These are phyloP conservation scores for Dermochelys coriacea DNA, from an alignment of 2,797 vertebrate genomes.

Conservation along the genomic window DNA sequence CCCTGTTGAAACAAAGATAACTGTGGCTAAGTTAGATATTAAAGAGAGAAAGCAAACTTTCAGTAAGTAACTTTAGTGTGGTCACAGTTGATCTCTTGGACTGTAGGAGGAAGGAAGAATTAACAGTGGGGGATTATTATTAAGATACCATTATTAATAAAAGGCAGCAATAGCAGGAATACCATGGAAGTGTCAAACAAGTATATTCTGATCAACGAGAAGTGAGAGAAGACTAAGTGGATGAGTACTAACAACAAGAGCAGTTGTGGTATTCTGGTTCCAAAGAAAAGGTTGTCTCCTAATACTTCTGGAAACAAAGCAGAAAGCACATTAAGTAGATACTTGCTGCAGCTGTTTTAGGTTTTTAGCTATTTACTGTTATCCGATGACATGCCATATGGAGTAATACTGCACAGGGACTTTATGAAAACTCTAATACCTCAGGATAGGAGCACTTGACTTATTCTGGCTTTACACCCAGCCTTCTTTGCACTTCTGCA, in stretches of 20 bases:
- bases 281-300: neutral
- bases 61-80: neutral
- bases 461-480: neutral
- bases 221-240: neutral
- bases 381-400: neutral
- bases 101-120: neutral
- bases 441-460: neutral
- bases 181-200: neutral
- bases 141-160: neutral
- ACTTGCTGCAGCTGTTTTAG: neutral
- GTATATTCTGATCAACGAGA: neutral
- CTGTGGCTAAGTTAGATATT: neutral
- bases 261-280: neutral
- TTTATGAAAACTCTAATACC: neutral
- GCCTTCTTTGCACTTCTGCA: neutral
- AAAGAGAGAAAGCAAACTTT: neutral
- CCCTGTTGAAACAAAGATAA: neutral
- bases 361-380: neutral
- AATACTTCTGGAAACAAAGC: neutral
- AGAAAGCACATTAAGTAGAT: neutral
- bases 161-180: slow-evolving; percentile 36
- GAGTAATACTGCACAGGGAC: neutral
- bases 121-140: neutral
- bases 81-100: neutral
- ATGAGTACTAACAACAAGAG: neutral